Base-by-base conservation (phyloP, 1,140 invertebrate species). In the Cataglyphis hispanica region DNA sequence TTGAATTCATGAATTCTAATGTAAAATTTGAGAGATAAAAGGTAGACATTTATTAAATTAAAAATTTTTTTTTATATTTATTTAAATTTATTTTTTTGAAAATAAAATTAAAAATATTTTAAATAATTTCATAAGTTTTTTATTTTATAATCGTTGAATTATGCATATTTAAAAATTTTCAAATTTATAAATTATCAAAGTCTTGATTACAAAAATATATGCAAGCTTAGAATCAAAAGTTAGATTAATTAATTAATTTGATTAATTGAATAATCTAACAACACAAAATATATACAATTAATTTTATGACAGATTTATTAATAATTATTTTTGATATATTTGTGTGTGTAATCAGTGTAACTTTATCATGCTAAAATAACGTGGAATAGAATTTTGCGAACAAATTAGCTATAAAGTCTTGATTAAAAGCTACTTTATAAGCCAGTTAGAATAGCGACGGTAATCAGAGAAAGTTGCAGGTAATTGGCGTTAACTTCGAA, bases 401-500 rank as follows among this genome's bases (percentile, higher is more conserved):
- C 19, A 72, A 83, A 72, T 83, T 83, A 81, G 61, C 67, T 83
- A 16, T 72, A 74, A 83, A 40, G 50, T 81, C 66, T 81, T 72
- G 78, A 81, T 81, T 72, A 58, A 58, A 50, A 83, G 78, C 53
- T 63, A 46, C 53, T 83, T 60, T 74, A 74, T 83, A 83, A 83
- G 53, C 67, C 25, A n/a, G 50, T 25, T 58, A 58, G 19, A 46
- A 74, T 31, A 34, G 76, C 60, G 43, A 78, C 34, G 19, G 56
- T 53, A 83, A 67, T 74, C 67, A 43, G 56, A 64, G 74, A 88
- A 88, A 83, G 84, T 86, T 83, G 84, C 66, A 70, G 70, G 61
- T 78, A 80, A 74, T 83, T 77, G 87, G 31, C 50, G 43, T 80
- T 89, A 89, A 89, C 69, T 89, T 89, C 77, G 81, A 89, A 89